Conservation (phyloP, 2,888 invertebrate species). For the Agrochola litura region DNA sequence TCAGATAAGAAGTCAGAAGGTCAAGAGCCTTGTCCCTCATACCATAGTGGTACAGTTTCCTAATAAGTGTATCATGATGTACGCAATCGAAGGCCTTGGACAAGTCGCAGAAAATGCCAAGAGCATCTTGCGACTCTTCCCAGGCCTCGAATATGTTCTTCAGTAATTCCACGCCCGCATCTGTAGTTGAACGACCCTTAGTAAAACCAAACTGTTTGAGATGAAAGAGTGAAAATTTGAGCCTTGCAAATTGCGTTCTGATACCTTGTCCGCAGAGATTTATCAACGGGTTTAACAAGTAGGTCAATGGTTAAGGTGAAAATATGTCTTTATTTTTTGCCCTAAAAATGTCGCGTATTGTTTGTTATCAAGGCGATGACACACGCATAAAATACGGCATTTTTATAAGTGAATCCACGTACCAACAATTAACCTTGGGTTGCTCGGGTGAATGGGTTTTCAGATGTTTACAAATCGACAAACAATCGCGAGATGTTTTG, state of each 20-base stretch:
- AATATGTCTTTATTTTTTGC: conserved; percentile 10
- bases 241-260: conserved; percentile 30
- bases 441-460: conserved; percentile 65
- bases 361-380: conserved; percentile 26
- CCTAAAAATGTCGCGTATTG: conserved; percentile 36
- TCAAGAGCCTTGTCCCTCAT: no score
- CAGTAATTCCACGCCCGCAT: no score
- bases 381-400: conserved; percentile 21
- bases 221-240: conserved; percentile 24
- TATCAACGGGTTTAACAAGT: conserved; percentile 44
- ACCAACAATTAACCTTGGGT: conserved; percentile 75
- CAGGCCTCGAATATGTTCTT: no score
- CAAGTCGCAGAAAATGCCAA: no score
- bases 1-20: no score
- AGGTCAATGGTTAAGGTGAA: conserved; percentile 41
- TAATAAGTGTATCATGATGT: no score
- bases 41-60: no score
- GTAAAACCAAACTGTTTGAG: no score
- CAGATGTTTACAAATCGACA: conserved; percentile 60
- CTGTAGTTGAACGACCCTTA: no score
- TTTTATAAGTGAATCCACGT: conserved; percentile 68
- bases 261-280: conserved; percentile 30
- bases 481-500: conserved; percentile 38
- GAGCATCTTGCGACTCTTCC: no score
- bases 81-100: no score